Base-by-base conservation (phyloP, 2,888 invertebrate genomes). In the Penaeus monodon region DNA sequence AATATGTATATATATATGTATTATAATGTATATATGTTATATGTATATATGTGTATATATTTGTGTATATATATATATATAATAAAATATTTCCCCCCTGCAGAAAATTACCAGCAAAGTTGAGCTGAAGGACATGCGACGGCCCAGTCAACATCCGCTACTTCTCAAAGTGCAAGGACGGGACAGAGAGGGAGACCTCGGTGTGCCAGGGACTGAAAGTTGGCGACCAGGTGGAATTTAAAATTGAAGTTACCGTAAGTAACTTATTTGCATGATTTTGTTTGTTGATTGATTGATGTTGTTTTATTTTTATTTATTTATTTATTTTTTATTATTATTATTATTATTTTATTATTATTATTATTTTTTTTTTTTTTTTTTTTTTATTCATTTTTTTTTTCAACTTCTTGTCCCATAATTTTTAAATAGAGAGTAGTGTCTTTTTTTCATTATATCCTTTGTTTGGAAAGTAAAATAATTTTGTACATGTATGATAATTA, bases 51-150 rank as follows among this genome's bases (percentile, higher is more conserved):
- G n/a, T n/a, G n/a, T n/a, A n/a, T n/a, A n/a, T n/a, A n/a, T n/a
- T n/a, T n/a, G n/a, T n/a, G n/a, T n/a, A n/a, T n/a, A n/a, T n/a
- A n/a, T n/a, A n/a, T n/a, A n/a, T n/a, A n/a, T n/a, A n/a, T n/a
- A n/a, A n/a, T n/a, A n/a, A n/a, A n/a, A n/a, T n/a, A n/a, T 57
- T 57, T 57, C 2, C 57, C 57, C 57, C 57, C 10, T 82, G 33
- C 92, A 97, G 96, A 96, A 96, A 95, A 98, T 98, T 92, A 97
- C 97, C 27, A 98, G 98, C 76, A 95, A 96, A 0, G 96, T 98
- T 1, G 97, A 97, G 93, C 95, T 99, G 95, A 97, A 96, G 92
- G 97, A 98, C 80, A 88, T 66, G 88, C 89, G 33, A 84, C 86
- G n/a, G 81, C 85, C 2, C 89, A 2, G 85, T 89, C 0, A 66